These are phyloP conservation scores for Lasioglossum morio DNA, from an alignment of 2,888 invertebrate species.

Conservation along the genomic window DNA sequence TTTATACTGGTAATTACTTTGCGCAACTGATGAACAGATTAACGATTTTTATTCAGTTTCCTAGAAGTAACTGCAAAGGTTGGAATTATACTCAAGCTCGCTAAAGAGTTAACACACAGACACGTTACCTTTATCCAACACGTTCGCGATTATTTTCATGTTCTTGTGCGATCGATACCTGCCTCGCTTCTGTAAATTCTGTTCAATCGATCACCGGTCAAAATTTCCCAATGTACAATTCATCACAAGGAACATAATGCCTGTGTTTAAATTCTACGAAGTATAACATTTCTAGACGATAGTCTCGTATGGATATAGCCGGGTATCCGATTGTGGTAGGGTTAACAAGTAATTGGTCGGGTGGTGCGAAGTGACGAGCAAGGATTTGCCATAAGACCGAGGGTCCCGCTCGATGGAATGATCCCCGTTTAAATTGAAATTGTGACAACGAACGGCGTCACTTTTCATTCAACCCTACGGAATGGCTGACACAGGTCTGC, in stretches of 20 bases:
- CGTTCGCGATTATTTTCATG: background rate
- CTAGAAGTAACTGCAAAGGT: background rate
- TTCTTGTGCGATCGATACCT: no score
- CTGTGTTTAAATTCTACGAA: background rate
- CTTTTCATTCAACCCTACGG: slow-evolving; percentile 16
- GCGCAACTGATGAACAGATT: background rate
- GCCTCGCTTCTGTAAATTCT: no score
- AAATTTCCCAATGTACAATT: background rate
- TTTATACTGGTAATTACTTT: slow-evolving; percentile 6
- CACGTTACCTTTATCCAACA: background rate
- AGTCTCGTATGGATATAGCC: background rate
- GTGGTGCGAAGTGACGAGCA: background rate
- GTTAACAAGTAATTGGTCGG: background rate
- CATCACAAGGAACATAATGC: no score
- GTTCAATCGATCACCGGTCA: background rate
- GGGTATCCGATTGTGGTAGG: background rate
- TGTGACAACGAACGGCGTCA: slow-evolving; percentile 15
- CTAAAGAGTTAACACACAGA: background rate
- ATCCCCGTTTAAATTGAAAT: slow-evolving; percentile 12
- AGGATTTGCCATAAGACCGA: slow-evolving; percentile 3
- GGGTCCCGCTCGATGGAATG: background rate
- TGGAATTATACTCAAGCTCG: background rate
- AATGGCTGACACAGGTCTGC: slow-evolving; percentile 41
- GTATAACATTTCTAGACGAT: background rate
- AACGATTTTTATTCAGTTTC: background rate